Percentiles rank a stretch among this genome's conserved stretches.
phyloP scores from a whole-genome alignment of 2,113 vertebrate genomes.

The Zosterops lateralis region DNA sequence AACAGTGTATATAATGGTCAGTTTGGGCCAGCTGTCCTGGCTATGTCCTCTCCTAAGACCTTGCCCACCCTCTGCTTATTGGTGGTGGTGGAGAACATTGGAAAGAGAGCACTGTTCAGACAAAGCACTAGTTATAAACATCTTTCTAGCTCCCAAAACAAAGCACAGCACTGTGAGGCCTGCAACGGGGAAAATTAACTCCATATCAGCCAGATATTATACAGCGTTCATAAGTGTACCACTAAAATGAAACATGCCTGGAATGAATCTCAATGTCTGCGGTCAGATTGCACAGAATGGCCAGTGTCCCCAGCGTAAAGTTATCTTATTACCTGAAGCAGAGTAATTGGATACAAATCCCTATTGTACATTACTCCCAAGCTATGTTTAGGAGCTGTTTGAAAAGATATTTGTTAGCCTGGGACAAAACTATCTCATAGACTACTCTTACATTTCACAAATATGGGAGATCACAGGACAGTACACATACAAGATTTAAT shows the following conservation, averaged over 20 bases:
- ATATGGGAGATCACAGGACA: accelerated
- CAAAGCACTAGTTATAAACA: neutral
- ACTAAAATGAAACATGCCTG: neutral
- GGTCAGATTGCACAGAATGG: neutral
- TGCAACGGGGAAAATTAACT: neutral
- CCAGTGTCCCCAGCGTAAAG: neutral
- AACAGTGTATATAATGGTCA: neutral
- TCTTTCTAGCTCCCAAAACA: neutral
- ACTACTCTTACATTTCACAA: neutral
- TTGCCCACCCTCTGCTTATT: neutral
- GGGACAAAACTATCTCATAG: neutral
- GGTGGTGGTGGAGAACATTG: accelerated
- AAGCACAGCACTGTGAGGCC: neutral
- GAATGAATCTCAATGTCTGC: neutral
- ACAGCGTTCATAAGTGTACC: accelerated
- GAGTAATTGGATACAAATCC: neutral
- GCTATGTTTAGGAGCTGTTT: neutral
- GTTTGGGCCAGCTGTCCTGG: neutral
- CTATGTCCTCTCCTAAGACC: neutral
- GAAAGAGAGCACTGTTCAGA: neutral
- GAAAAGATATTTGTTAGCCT: neutral
- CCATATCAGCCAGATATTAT: neutral
- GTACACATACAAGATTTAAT: neutral
- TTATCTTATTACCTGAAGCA: neutral
- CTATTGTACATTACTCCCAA: neutral